Conservation (phyloP, 2,888 invertebrate species). For the Mythimna impura region DNA sequence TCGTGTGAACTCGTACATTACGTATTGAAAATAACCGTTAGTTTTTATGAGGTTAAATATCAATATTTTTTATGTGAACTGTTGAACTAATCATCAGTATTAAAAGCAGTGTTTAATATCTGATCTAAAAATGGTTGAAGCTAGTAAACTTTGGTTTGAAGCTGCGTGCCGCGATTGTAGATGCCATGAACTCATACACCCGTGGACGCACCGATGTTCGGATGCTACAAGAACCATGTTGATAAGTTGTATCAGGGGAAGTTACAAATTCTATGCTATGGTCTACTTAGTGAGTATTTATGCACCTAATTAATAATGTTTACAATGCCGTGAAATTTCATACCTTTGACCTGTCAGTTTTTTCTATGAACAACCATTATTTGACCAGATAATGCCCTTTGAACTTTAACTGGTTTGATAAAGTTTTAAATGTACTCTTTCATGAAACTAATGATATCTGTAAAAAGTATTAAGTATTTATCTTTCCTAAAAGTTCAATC, state of each 20-base stretch:
- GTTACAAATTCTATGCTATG: conserved; percentile 89
- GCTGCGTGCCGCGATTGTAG: conserved; percentile 77
- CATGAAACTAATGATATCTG: neutral
- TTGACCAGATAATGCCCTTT: conserved; percentile 11
- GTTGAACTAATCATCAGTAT: conserved; percentile 2
- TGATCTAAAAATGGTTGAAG: conserved; percentile 83
- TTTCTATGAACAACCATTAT: neutral
- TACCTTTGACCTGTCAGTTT: neutral
- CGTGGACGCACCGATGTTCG: conserved; percentile 85
- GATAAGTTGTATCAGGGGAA: conserved; percentile 83
- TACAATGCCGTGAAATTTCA: neutral
- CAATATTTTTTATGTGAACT: conserved; percentile 27
- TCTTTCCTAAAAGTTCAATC: neutral
- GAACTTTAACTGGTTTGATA: conserved; percentile 24
- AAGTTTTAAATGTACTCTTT: neutral
- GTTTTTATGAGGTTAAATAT: conserved; percentile 17
- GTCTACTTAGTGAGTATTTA: conserved; percentile 85
- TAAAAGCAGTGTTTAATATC: neutral
- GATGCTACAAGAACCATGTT: conserved; percentile 86
- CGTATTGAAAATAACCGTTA: conserved; percentile 21
- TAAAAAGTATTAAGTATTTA: neutral
- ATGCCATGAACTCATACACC: conserved; percentile 86
- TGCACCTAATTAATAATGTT: neutral
- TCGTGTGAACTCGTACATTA: conserved; percentile 6
- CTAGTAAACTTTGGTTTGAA: conserved; percentile 88